Evolutionary conservation across 2,797 vertebrate genomes (phyloP), one percentile per base, ranked within the genome.

Genomic region (Girardinus metallicus): DNA sequence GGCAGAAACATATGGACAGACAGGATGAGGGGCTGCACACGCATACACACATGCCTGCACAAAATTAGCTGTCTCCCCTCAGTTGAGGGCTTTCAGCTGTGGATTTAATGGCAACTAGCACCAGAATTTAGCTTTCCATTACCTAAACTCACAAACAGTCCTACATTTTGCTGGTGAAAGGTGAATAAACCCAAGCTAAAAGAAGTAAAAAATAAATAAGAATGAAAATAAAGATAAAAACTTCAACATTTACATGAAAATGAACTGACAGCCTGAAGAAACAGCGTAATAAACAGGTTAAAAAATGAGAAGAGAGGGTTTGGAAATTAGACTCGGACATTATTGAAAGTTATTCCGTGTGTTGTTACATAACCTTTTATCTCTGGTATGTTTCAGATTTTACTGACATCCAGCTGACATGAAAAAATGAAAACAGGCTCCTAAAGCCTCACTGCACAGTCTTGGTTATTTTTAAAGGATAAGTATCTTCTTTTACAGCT

Each of bases 61-160:
- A 74, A 80, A 80, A 85, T 83, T 62, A 77, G 53, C 68, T 83
- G 79, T 84, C 55, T 77, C 70, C 60, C 64, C 76, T n/a, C 16
- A 83, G 73, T 68, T 26, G 0, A 80, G 81, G 77, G 80, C 83
- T 88, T 87, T 88, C 60, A 84, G 51, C 73, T 71, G 80, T 72
- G 72, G 72, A 80, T 88, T 85, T 80, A 72, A 79, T 83, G 73
- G 70, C 78, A 77, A 76, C 72, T 77, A 79, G 78, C 88, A 89
- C 46, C 80, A 89, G 46, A 86, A 85, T 83, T 79, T 80, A 76
- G 68, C 66, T 75, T 83, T 72, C 62, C 64, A 74, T 81, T 46
- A n/a, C 34, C 76, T 39, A 82, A 81, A 83, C 46, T 53, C 29
- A 34, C 34, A 68, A 57, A 77, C 46, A 70, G 12, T 81, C 70